Conservation (phyloP, 2,888 invertebrate species). For the Tiliacea citrago region DNA sequence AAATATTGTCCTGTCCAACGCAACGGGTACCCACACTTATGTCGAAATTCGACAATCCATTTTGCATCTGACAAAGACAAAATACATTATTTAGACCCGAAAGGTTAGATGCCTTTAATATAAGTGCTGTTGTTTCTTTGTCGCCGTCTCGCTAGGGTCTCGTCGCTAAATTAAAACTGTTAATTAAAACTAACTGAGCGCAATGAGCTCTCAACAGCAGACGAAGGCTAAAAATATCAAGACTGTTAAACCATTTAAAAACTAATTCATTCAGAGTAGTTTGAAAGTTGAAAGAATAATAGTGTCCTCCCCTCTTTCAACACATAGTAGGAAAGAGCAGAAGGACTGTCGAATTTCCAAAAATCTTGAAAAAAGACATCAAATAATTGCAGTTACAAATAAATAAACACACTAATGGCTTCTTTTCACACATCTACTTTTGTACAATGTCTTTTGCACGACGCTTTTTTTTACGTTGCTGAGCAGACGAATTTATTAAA, state of each 20-base stretch:
- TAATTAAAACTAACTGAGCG: slow-evolving; percentile 42
- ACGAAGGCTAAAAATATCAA: slow-evolving; percentile 30
- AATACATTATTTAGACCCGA: neutral
- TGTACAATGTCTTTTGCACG: no score
- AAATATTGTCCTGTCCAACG: neutral
- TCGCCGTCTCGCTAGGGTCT: neutral
- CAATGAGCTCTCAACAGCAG: slow-evolving; percentile 21
- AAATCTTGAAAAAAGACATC: neutral
- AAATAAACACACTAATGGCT: neutral
- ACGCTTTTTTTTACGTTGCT: no score
- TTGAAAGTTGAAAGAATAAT: slow-evolving; percentile 58
- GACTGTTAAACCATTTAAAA: slow-evolving; percentile 51
- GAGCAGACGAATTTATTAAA: no score
- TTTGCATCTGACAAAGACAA: slow-evolving; percentile 3
- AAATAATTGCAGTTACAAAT: neutral
- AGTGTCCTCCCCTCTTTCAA: slow-evolving; percentile 5
- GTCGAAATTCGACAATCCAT: neutral
- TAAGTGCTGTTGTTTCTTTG: slow-evolving; percentile 2
- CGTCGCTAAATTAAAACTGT: slow-evolving; percentile 22
- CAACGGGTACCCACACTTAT: neutral
- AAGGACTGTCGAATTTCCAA: slow-evolving; percentile 5
- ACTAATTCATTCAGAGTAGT: slow-evolving; percentile 58
- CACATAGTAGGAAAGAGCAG: neutral
- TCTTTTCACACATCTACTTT: neutral
- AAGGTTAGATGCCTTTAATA: neutral